Evolutionary conservation across 53 echinoderm and acorn worm species (phyloP), one percentile per base, ranked within the genome.

Genomic region (Astropecten irregularis): DNA sequence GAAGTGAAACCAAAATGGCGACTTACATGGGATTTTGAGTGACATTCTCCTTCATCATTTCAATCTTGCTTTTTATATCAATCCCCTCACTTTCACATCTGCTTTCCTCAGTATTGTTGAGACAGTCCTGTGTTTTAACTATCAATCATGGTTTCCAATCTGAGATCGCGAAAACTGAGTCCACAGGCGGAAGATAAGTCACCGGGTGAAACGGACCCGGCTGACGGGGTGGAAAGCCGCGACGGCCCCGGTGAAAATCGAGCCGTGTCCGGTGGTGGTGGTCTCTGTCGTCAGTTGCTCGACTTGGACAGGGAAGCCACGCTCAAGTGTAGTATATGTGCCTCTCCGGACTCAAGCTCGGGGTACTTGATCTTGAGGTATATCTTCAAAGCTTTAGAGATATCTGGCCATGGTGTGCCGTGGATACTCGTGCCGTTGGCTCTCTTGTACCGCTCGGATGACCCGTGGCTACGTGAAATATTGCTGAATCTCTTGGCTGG

Each of bases 331-430:
- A 83, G 83, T 39, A 76, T 92, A n/a, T 90, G 88, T 68, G 77
- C 93, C 3, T 54, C 77, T 21, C 55, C 76, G 49, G 40, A 47
- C 48, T 87, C 93, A 2, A n/a, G 39, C 8, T 62, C 57, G 48
- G 86, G n/a, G n/a, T n/a, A 61, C 7, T 38, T 19, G 60, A 31
- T 20, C 14, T 68, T 89, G 13, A 84, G 93, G 58, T 84, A 82
- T 7, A 11, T 90, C 28, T 77, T 92, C 38, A 90, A 93, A 49
- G 11, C 88, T 3, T 60, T 96, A 8, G 97, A 96, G 83, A 73
- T 92, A 65, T 89, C 82, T 72, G 96, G 97, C 2, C 94, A 96
- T 68, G 97, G 97, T 13, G 61, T 96, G 40, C 88, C 88, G 1
- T 96, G 96, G 93, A 71, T 94, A 9, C 34, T 73, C 8, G 48